Conservation (phyloP, 2,113 vertebrate species). For the Tringa solitaria region DNA sequence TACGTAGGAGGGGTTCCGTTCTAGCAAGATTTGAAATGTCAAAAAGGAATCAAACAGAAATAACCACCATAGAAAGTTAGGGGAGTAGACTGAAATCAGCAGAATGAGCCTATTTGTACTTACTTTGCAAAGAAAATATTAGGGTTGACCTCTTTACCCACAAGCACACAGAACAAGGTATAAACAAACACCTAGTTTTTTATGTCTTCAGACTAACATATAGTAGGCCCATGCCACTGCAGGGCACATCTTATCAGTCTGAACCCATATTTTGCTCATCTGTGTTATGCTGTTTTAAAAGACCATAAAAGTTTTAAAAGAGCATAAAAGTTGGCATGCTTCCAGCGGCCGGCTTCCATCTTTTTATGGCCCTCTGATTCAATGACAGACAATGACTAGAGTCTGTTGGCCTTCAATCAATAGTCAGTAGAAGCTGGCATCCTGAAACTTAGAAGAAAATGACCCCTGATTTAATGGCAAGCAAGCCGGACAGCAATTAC, state of each 20-base stretch:
- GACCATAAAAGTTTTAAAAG: not conserved
- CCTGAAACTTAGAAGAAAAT: not conserved
- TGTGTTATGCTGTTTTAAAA: not conserved
- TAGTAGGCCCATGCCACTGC: not conserved
- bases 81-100: not conserved
- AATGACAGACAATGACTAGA: not conserved
- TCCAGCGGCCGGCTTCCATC: not conserved
- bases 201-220: not conserved
- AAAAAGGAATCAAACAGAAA: not conserved
- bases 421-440: not conserved
- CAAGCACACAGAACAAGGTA: not conserved
- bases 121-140: not conserved
- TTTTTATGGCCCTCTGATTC: not conserved
- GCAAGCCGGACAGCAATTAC: not conserved
- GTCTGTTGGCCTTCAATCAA: not conserved
- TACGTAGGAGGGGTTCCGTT: not conserved
- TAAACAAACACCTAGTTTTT: not conserved
- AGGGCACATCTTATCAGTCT: not conserved
- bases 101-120: not conserved
- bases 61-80: not conserved
- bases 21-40: not conserved
- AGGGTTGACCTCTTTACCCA: not conserved
- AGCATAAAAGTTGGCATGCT: not conserved
- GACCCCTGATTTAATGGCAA: not conserved
- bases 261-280: not conserved